Evolutionary conservation across 2,797 vertebrate species (phyloP), one percentile per base, ranked within the genome.

Genomic region (Petrocephalus sullivani): DNA sequence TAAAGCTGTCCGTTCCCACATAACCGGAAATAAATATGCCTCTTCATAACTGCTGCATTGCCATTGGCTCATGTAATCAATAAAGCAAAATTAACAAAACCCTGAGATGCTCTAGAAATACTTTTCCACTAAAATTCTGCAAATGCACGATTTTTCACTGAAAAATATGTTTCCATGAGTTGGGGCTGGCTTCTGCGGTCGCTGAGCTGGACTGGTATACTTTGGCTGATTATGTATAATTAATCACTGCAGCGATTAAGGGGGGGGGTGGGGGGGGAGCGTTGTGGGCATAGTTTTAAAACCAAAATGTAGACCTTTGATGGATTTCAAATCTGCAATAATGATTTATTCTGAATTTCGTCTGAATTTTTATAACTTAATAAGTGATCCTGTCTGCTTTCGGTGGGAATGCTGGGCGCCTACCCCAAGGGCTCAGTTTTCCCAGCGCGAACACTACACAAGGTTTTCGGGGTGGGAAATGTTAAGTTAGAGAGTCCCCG

Each of bases 381-480:
- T 89, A 57, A 89, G 85, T 51, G n/a, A 87, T 91, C 12, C 90
- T 90, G 83, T 53, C 85, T 86, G 28, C 56, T 60, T 60, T 86
- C 86, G 83, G 89, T 89, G 90, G 89, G 91, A 90, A 91, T 46
- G 87, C 90, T 89, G 56, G 82, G 89, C 87, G 60, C 58, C 84
- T n/a, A 7, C 86, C 90, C 92, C 89, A 90, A 91, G 90, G 78
- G 91, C 91, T 90, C 1, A 12, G 85, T 37, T 86, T 60, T n/a
- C 33, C 85, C 33, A 60, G 92, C 93, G 92, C 92, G 93, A 85
- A 87, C 90, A 89, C 93, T 90, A 89, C 19, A 89, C 28, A 33
- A 51, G 88, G 89, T 3, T 46, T 86, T 37, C 89, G 91, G 87
- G 12, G 14, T 57, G 51, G 51, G 85, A 49, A 61, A 75, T 46